Evolutionary conservation across 2,888 invertebrate species (phyloP), one percentile per base, ranked within the genome.

Genomic region (Trichacis sp.): DNA sequence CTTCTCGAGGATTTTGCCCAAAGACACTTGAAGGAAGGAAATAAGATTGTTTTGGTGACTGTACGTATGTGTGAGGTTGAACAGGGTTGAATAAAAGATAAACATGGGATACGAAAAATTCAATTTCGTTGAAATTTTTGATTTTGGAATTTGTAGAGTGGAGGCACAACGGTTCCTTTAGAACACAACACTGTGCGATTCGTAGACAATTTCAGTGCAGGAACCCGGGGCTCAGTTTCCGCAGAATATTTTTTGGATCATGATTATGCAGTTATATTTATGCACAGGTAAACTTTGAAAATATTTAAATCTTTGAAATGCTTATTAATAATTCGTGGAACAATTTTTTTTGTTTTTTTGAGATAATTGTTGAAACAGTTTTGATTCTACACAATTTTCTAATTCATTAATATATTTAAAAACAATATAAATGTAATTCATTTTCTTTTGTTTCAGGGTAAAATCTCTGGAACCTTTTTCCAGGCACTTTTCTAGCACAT

Each of bases 191-290:
- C 98, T 0, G 99, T 99, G 0, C 89, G 99, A 50, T 99, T 95
- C 85, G 96, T 99, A 55, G 99, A 99, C 85, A 99, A 99, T 87
- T 99, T 99, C 85, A 98, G 98, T 84, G 95, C 96, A 14, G 99
- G 99, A 45, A 96, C 93, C 0, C 88, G 98, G 70, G 99, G 99
- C 17, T 92, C 98, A 0, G 91, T 95, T 0, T 98, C 98, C 0
- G 92, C 98, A 0, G 99, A 99, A 88, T 94, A 97, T 83, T 98
- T 99, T 86, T 87, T 98, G 38, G 91, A 93, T 71, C 86, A 88
- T 69, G 92, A 90, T 38, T 98, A 97, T 85, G 92, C 93, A 36
- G 98, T 98, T 52, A 93, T 99, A 79, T 98, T 98, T 86, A 90
- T 99, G 88, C 90, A 96, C 85, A 89, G 91, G 81, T 86, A 73